These are phyloP conservation scores for Oriolus oriolus DNA, from an alignment of 2,113 vertebrate genomes.

Conservation along the genomic window DNA sequence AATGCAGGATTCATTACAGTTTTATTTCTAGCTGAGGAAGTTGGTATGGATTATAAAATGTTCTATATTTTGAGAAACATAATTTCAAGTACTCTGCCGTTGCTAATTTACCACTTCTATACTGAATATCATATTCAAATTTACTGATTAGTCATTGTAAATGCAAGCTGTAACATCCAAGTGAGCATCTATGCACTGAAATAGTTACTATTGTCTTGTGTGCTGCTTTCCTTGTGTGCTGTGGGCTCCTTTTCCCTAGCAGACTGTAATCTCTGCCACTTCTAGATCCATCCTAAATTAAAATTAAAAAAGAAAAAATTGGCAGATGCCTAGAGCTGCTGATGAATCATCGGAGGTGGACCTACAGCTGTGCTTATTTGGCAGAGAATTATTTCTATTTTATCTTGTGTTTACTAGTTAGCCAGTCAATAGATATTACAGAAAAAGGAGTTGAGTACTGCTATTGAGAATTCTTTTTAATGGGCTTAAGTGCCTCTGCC, in stretches of 20 bases:
- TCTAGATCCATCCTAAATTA: constrained; percentile 26
- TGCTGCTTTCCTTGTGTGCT: neutral
- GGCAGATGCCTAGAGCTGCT: constrained; percentile 26
- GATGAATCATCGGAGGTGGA: constrained; percentile 39
- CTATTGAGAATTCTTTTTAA: neutral
- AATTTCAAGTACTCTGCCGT: constrained; percentile 39
- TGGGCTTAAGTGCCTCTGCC: neutral
- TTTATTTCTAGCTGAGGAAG: constrained; percentile 49
- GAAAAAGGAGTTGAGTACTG: neutral
- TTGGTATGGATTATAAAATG: constrained; percentile 3
- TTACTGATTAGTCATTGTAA: constrained; percentile 61
- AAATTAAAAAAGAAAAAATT: constrained; percentile 35
- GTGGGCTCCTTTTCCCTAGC: neutral
- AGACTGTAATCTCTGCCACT: constrained; percentile 14
- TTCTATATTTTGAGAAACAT: constrained; percentile 52
- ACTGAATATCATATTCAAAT: constrained; percentile 31
- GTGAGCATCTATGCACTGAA: constrained; percentile 4
- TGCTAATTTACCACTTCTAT: constrained; percentile 49
- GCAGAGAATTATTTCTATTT: constrained; percentile 30
- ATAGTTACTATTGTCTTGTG: constrained; percentile 43
- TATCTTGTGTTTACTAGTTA: constrained; percentile 30
- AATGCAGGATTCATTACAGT: neutral
- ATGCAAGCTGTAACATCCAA: constrained; percentile 21
- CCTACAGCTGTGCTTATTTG: constrained; percentile 42
- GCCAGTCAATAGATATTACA: neutral